A percentile compares a stretch with the other conserved stretches of the same genome.
Conservation (phyloP, 2,113 vertebrate genomes). For the Corydoras maculifer region DNA sequence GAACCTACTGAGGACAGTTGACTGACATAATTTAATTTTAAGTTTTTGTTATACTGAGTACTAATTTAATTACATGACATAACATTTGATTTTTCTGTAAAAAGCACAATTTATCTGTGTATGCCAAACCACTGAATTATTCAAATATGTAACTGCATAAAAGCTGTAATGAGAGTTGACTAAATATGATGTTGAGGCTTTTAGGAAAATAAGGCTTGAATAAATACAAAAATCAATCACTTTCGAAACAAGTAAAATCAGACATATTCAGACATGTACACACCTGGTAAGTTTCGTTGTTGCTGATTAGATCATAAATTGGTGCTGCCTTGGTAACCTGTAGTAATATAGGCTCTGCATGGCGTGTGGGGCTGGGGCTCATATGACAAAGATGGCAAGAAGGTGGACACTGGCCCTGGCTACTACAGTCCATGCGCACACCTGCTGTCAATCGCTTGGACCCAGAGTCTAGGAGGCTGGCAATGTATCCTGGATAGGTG, state of each 20-base stretch:
- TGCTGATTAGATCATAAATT: constrained; percentile 89
- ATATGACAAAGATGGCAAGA: constrained; percentile 90
- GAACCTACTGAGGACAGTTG: too few species aligned
- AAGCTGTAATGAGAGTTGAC: neutral
- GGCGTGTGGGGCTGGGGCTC: constrained; percentile 62
- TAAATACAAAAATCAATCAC: neutral
- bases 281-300: constrained; percentile 91
- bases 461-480: constrained; percentile 87
- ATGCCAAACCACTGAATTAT: too few species aligned
- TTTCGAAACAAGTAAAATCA: neutral
- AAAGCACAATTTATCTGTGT: too few species aligned
- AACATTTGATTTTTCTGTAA: too few species aligned
- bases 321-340: constrained; percentile 90
- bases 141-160: too few species aligned
- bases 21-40: too few species aligned
- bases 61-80: too few species aligned
- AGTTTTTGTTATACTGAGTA: too few species aligned
- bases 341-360: constrained; percentile 81
- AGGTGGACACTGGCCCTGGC: constrained; percentile 84
- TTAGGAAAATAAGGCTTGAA: neutral
- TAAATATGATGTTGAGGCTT: neutral
- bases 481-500: constrained; percentile 89
- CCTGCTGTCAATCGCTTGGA: constrained; percentile 85
- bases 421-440: constrained; percentile 89
- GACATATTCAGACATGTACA: neutral